Evolutionary conservation across 2,888 invertebrate species (phyloP).

Genomic region (Stenodema calcarata): DNA sequence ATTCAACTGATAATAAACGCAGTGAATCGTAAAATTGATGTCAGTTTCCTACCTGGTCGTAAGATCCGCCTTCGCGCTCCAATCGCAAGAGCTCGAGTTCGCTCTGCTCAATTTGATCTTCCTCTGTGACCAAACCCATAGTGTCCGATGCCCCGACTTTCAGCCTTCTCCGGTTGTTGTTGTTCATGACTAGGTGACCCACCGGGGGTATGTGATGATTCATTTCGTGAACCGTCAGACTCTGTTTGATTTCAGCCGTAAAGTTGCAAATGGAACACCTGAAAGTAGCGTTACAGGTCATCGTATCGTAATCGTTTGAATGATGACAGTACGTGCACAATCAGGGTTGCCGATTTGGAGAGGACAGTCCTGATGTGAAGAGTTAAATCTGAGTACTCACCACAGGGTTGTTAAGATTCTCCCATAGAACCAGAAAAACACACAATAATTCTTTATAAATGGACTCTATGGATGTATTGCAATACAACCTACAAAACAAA

Average conservation of each 20-base stretch:
- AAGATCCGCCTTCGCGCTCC: constrained; percentile 56
- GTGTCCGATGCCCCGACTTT: constrained; percentile 78
- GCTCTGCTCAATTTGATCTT: constrained; percentile 57
- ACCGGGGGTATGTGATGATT: constrained; percentile 86
- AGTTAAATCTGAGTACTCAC: too few species aligned
- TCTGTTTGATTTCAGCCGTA: constrained; percentile 89
- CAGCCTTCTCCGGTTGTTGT: constrained; percentile 67
- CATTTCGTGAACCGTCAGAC: constrained; percentile 89
- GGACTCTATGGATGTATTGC: too few species aligned
- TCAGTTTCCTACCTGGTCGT: constrained; percentile 48
- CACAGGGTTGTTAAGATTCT: too few species aligned
- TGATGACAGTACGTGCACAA: too few species aligned
- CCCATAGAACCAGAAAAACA: too few species aligned
- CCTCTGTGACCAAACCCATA: constrained; percentile 54
- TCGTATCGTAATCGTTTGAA: too few species aligned
- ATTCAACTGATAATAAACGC: background rate
- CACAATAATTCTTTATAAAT: too few species aligned
- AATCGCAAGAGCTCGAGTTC: constrained; percentile 58
- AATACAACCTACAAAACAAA: too few species aligned
- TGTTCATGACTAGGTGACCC: constrained; percentile 67
- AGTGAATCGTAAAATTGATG: background rate
- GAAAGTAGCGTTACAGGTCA: background rate
- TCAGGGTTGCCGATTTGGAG: too few species aligned
- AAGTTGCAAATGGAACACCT: constrained; percentile 88
- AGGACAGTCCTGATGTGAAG: too few species aligned